Evolutionary conservation across 2,797 vertebrate species (phyloP), one percentile per base, ranked within the genome.

Genomic region (Esox lucius): DNA sequence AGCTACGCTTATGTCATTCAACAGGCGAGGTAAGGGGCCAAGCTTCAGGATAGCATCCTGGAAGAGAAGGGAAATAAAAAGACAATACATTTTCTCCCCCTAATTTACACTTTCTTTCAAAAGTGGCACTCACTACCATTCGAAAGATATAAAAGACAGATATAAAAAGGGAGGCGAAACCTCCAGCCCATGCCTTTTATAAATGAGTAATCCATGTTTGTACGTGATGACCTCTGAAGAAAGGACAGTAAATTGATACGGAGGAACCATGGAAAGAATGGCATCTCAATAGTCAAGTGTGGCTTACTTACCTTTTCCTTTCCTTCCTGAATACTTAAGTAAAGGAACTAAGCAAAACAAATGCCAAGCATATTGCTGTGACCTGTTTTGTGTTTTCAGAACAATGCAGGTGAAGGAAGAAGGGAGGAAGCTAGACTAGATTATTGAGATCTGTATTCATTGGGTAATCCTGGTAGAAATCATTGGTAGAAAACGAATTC

Each of bases 1-100:
- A 49, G 97, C 97, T 0, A 97, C 95, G 51, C 97, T 99, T 91
- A 99, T 98, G 92, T 99, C 97, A 0, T 97, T 99, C 84, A 99
- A 94, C 85, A 99, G 93, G 74, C 97, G 94, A 0, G 97, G 97
- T 74, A 99, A 87, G 0, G 97, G 97, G 28, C 97, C 97, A 72
- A 98, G 93, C 91, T 98, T 98, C 73, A 98, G 89, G 68, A 98
- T 96, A 2, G 97, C 97, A 74, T 98, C 97, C 97, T 98, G 82
- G 17, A 9, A 75, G 26, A 68, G 28, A 77, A 46, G 12, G 31
- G 8, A n/a, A 33, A 67, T 39, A 15, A 68, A 68, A 68, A 42
- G 12, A 42, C 39, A 1, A 9, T 15, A 74, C 64, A 8, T 5
- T 61, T 61, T 22, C 16, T 12, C n/a, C n/a, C 56, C 9, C 42